Base-by-base conservation (phyloP, 1,140 invertebrate species). In the Nebria ingens region DNA sequence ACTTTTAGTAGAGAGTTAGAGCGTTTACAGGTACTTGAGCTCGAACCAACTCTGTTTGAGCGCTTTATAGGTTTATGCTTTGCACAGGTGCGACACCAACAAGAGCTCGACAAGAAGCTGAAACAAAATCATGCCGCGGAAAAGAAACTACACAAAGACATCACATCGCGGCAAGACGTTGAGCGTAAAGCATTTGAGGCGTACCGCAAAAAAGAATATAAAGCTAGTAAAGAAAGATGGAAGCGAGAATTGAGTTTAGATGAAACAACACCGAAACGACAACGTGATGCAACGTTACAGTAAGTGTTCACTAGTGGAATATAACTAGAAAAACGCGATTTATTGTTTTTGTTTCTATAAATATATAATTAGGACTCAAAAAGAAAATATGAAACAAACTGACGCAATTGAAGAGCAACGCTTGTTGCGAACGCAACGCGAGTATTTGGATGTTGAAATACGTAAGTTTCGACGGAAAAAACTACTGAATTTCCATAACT, bases 191-290 rank as follows among this genome's bases (percentile, higher is more conserved):
- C 84, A 29, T 93, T 95, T 66, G 87, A 91, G 70, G 76, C 86
- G 56, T 89, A 93, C 64, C 91, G 95, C 73, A 97, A 98, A 75
- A 91, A 91, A 69, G 95, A 98, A 71, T 98, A 98, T 76, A 99
- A 99, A 76, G 86, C 86, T 45, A 97, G 93, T 69, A 98, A 98
- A 76, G 97, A 99, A 69, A 76, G 91, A 64, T 93, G 92, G 85
- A 98, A 93, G 82, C 84, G 89, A 68, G 91, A 95, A 71, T 78
- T 97, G 34, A 89, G 86, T 51, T 86, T 91, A 73, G 90, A 93
- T 68, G 89, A 92, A 68, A 84, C 87, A 22, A 94, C 92, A 59
- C 91, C 93, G 15, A 96, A 95, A 73, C 80, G 91, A 64, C 90
- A 93, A 72, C 79, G 89, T 61, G 93, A 97, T 68, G 89, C 92